Evolutionary conservation across 2,113 vertebrate genomes (phyloP).

Genomic region (Notechis scutatus): DNA sequence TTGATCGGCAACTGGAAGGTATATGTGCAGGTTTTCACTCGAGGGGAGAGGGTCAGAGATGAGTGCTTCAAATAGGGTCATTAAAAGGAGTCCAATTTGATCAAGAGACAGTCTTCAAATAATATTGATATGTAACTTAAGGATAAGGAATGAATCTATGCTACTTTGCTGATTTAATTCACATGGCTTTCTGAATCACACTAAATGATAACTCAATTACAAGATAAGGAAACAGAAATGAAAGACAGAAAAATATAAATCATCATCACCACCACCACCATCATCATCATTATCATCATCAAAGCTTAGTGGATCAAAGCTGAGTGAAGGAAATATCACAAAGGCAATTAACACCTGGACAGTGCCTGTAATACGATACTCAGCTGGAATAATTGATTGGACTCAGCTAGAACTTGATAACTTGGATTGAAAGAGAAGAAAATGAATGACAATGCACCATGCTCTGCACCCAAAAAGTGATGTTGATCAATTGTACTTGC

Average conservation of each 20-base stretch:
- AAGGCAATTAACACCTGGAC: no score
- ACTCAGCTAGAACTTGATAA: no score
- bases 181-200: background rate
- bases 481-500: no score
- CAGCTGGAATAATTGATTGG: no score
- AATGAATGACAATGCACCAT: no score
- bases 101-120: background rate
- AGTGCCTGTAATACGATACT: no score
- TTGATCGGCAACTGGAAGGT: constrained; percentile 63
- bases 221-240: background rate
- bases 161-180: background rate
- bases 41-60: constrained; percentile 55
- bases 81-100: constrained; percentile 5
- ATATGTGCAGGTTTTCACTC: constrained; percentile 65
- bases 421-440: no score
- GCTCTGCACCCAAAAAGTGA: no score
- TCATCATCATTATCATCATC: no score
- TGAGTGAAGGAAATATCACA: no score
- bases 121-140: background rate
- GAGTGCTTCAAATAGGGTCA: constrained; percentile 35
- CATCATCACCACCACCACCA: background rate
- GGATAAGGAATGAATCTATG: background rate
- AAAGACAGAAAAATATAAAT: background rate
- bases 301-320: no score
- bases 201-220: background rate